These are phyloP conservation scores for Rapana venosa DNA, from an alignment of 2,888 invertebrate genomes.

Conservation along the genomic window DNA sequence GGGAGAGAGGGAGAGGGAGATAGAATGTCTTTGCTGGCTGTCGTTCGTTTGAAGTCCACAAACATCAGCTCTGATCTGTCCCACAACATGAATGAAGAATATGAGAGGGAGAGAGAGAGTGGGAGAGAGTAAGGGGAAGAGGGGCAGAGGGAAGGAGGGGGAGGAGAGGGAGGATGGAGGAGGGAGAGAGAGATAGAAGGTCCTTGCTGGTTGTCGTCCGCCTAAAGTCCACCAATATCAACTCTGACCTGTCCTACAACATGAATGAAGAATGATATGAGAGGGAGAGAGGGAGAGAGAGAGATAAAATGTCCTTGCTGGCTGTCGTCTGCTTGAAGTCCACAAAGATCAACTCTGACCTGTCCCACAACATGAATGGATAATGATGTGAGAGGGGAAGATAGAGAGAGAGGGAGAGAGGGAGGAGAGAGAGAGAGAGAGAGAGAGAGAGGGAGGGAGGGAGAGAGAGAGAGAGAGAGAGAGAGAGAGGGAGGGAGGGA, in stretches of 20 bases:
- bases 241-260: background rate
- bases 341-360: conserved; percentile 74
- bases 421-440: background rate
- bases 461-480: background rate
- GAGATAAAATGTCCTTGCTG: background rate
- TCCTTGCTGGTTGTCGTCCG: too few species aligned
- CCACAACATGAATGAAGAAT: background rate
- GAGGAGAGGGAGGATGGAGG: background rate
- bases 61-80: conserved; percentile 74
- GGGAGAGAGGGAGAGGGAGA: too few species aligned
- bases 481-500: background rate
- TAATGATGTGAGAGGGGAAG: background rate
- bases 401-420: background rate
- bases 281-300: background rate
- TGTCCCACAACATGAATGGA: too few species aligned
- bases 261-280: background rate
- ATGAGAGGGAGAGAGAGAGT: too few species aligned
- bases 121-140: too few species aligned
- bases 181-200: background rate
- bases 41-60: conserved; percentile 74
- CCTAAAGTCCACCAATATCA: too few species aligned
- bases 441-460: background rate
- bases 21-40: conserved; percentile 71
- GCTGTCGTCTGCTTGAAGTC: conserved; percentile 75
- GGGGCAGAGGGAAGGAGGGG: background rate